Conservation (phyloP, 2,888 invertebrate species). For the Brachyptera risi region DNA sequence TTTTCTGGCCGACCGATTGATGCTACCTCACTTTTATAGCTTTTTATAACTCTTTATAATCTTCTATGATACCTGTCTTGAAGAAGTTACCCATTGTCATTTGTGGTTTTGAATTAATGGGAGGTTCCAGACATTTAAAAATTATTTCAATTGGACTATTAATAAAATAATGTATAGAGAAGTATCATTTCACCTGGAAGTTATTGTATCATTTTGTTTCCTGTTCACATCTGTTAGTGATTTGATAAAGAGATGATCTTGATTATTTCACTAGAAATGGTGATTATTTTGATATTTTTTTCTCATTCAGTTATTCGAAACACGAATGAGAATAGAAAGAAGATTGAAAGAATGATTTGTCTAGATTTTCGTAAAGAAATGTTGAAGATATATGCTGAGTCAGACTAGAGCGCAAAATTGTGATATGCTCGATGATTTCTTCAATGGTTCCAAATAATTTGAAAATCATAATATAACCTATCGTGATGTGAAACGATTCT, state of each 20-base stretch:
- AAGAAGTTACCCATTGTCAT: conserved; percentile 3
- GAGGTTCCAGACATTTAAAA: conserved; percentile 13
- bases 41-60: conserved; percentile 2
- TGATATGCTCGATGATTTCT: conserved; percentile 2
- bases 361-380: not conserved
- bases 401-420: not conserved
- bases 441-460: conserved; percentile 13
- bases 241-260: conserved; percentile 5
- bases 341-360: not conserved
- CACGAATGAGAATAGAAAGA: not conserved
- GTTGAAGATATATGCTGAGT: conserved; percentile 4
- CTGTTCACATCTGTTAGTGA: conserved; percentile 3
- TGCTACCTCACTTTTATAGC: not conserved
- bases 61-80: not conserved
- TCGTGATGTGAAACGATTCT: not conserved
- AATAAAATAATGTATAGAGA: conserved; percentile 11
- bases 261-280: conserved; percentile 5
- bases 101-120: not conserved
- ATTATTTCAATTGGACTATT: conserved; percentile 11
- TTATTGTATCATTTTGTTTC: not conserved
- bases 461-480: conserved; percentile 13
- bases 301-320: not conserved
- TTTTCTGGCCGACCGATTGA: not conserved
- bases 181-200: not conserved
- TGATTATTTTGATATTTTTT: not conserved